Conservation (phyloP, 1,140 invertebrate species). For the Apis laboriosa region DNA sequence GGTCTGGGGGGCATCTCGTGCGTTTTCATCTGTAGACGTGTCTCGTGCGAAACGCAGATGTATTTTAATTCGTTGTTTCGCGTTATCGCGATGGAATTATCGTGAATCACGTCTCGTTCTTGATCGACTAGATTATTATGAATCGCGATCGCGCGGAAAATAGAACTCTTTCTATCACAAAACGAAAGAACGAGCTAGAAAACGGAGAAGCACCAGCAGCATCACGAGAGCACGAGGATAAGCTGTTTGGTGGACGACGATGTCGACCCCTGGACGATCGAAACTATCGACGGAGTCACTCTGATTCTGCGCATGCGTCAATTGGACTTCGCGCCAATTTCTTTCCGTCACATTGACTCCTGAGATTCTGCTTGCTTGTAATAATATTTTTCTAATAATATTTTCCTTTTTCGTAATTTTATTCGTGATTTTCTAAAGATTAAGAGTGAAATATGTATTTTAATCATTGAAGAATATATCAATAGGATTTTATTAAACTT, state of each 20-base stretch:
- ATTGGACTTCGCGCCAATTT: conserved; percentile 56
- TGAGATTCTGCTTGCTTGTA: too few species aligned
- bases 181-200: conserved; percentile 3
- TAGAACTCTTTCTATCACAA: conserved; percentile 25
- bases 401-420: neutral
- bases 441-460: neutral
- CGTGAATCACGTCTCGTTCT: neutral
- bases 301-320: conserved; percentile 52
- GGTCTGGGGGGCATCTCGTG: conserved; percentile 20
- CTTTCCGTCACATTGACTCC: conserved; percentile 31
- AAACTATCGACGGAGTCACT: conserved; percentile 63
- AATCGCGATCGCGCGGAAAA: neutral
- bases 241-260: conserved; percentile 42
- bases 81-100: neutral
- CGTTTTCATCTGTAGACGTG: neutral
- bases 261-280: conserved; percentile 70
- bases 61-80: neutral
- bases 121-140: too few species aligned
- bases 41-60: neutral
- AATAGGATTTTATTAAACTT: too few species aligned
- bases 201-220: conserved; percentile 36
- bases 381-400: neutral
- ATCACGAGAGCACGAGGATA: conserved; percentile 59
- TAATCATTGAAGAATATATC: too few species aligned
- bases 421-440: neutral